These are phyloP conservation scores for Notoglanidium macrostoma DNA, from an alignment of 2,797 vertebrate species.

Conservation along the genomic window DNA sequence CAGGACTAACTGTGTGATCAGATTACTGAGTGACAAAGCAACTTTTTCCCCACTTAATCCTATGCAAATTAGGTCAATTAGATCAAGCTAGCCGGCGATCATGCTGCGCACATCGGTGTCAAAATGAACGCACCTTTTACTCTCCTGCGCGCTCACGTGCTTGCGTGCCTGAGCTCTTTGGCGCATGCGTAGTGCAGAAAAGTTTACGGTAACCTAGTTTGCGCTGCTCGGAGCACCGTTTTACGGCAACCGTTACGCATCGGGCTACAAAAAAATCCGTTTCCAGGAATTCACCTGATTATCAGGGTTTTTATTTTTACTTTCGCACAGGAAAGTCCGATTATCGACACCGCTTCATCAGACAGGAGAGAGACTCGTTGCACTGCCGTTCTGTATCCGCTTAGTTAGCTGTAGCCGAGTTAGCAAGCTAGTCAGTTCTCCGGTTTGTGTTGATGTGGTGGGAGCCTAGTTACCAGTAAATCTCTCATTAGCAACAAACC, in stretches of 20 bases:
- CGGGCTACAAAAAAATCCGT: neutral
- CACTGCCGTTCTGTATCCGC: too few species aligned
- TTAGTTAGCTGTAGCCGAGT: conserved; percentile 53
- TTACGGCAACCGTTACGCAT: neutral
- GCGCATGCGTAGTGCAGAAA: conserved; percentile 68
- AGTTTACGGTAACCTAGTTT: conserved; percentile 71
- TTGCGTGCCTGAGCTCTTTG: neutral
- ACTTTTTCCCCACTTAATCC: too few species aligned
- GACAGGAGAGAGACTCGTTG: too few species aligned
- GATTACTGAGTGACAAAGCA: too few species aligned
- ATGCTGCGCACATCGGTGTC: neutral
- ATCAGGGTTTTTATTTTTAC: neutral
- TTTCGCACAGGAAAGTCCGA: neutral
- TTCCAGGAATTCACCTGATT: too few species aligned
- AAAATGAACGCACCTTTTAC: neutral
- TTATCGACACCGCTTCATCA: neutral
- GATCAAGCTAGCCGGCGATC: too few species aligned
- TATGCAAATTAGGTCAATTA: too few species aligned
- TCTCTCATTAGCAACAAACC: neutral
- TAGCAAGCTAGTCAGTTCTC: conserved; percentile 20
- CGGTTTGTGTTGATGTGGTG: neutral
- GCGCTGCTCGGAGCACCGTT: conserved; percentile 17
- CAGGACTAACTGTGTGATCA: too few species aligned
- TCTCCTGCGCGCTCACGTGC: neutral
- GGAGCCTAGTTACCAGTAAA: neutral